Evolutionary conservation across 2,113 vertebrate genomes (phyloP), one percentile per base, ranked within the genome.

Genomic region (Psophia crepitans): DNA sequence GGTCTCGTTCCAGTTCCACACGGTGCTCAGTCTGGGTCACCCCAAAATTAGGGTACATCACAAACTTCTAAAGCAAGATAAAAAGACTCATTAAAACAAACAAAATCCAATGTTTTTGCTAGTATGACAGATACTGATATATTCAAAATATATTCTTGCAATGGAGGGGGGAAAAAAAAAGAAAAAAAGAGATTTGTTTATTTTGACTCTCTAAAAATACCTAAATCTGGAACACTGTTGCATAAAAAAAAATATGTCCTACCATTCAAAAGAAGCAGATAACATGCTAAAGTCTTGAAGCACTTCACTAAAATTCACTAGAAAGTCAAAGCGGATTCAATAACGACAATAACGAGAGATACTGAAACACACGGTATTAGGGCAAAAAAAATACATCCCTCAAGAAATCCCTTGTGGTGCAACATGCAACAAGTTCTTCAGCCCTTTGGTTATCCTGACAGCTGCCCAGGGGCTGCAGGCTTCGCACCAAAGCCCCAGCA

Each of bases 101-200:
- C 5, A 39, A 37, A 75, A 57, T 53, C 6, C 46, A 39, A 1
- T 7, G 51, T 51, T 85, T 28, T 49, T 49, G 32, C 46, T 44
- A n/a, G 57, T 37, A 24, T 44, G 46, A 41, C 20, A 75, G 66
- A 19, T 41, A 51, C 8, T 0, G 2, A 53, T 53, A 53, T 27
- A 53, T 53, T 53, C 54, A 69, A 77, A 73, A 46, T 0, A 12
- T 35, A 51, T 44, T 60, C 65, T 71, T 80, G 22, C 10, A 66
- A n/a, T 2, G 2, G 11, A n/a, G 53, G 12, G 9, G 4, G 3
- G 8, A 12, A 21, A 23, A 35, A 22, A 17, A 18, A 7, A 14
- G 32, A 57, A 26, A 44, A 28, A 1, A n/a, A 9, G 66, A 49
- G 32, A 71, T 27, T 63, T 60, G 2, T 61, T 65, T 66, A 43